Evolutionary conservation across 2,113 vertebrate genomes (phyloP), one percentile per base, ranked within the genome.

Genomic region (Ascaphus truei): DNA sequence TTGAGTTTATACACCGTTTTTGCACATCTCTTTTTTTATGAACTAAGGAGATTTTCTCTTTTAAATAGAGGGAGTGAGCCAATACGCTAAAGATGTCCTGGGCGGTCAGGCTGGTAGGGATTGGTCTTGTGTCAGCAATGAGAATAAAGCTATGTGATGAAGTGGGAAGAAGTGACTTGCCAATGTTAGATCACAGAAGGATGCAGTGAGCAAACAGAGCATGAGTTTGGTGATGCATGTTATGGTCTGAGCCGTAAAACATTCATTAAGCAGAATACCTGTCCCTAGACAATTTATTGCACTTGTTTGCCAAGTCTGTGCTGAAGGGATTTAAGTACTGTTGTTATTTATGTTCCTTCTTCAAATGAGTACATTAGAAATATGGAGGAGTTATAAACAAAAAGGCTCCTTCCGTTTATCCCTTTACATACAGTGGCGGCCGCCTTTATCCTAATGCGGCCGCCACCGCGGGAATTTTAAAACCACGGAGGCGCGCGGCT

Each of bases 161-260:
- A 37, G 20, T 39, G 56, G 22, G 23, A 48, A 31, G 43, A 36
- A 51, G 29, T 31, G 22, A n/a, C 41, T 66, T 66, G 63, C 20
- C 50, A 30, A 7, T 31, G 51, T 30, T 10, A 55, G 7, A 39
- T 11, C 55, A 36, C n/a, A 58, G 20, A 47, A 36, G 23, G 36
- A 59, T 37, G 30, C 22, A 37, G 5, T 51, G 45, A 57, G 33
- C 25, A 43, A 50, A 20, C 31, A 51, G 27, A 59, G 66, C n/a
- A 12, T 37, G 43, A 29, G 45, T 60, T 61, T 60, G 12, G 41
- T 61, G 56, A 41, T 61, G 57, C 67, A 71, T 52, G 57, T 41
- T 71, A 71, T 71, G 56, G 57, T 43, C 45, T 52, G 25, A 60
- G 56, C 27, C 45, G 61, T 71, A 71, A 71, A 71, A 71, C 67